A percentile compares a stretch with the other conserved stretches of the same genome.
phyloP scores from a whole-genome alignment of 2,113 vertebrate genomes.

The Azemiops feae region DNA sequence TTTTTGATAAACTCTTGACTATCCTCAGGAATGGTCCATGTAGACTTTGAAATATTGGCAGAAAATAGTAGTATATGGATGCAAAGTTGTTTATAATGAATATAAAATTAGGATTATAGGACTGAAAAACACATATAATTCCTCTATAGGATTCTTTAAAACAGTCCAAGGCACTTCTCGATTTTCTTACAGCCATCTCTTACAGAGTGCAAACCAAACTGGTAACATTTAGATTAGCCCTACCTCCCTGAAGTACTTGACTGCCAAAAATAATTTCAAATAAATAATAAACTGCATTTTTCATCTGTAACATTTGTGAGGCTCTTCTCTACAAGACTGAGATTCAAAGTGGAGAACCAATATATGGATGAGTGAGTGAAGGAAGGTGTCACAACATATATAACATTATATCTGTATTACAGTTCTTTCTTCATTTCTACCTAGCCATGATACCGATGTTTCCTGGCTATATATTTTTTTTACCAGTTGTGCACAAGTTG shows the following conservation, averaged over 20 bases:
- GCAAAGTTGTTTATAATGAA: background rate
- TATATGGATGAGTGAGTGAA: background rate
- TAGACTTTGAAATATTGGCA: background rate
- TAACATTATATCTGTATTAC: background rate
- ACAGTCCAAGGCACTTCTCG: background rate
- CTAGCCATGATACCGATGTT: background rate
- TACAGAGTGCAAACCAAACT: background rate
- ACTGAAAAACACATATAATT: background rate
- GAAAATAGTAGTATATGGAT: background rate
- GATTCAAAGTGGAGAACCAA: background rate
- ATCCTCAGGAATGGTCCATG: background rate
- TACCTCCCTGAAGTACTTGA: background rate
- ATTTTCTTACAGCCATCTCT: background rate
- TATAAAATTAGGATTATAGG: background rate
- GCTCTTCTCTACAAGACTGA: background rate
- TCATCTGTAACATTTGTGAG: background rate
- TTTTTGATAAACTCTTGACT: background rate
- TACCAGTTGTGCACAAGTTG: background rate
- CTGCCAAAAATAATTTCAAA: background rate
- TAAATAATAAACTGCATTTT: background rate
- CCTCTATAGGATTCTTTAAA: background rate
- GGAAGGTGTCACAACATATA: background rate
- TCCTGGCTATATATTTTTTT: background rate
- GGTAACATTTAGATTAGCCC: background rate
- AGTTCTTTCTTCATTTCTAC: background rate